Evolutionary conservation across 2,888 invertebrate genomes (phyloP), one percentile per base, ranked within the genome.

Genomic region (Macaria notata): DNA sequence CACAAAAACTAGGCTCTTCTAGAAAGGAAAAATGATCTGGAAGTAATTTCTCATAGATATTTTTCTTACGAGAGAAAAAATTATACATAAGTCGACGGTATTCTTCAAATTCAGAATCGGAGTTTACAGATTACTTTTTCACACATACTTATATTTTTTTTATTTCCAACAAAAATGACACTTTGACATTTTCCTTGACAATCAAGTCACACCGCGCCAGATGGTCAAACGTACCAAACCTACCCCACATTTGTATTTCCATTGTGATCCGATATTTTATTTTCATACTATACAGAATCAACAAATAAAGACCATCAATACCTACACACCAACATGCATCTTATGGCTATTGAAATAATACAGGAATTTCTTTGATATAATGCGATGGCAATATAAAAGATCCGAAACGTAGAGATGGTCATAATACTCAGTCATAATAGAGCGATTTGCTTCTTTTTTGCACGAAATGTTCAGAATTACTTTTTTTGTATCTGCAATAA

Each of bases 191-290:
- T 19, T 19, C 19, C 2, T 19, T 19, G 19, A 19, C 19, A 19
- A 19, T 19, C 19, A 19, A 19, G 2, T 66, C 68, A 75, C 69
- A 73, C 54, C 62, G 69, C 75, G 82, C 80, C 86, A 87, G 86
- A 86, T 87, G 86, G 83, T 69, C 70, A 70, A 72, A 73, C 71
- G 66, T 51, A 33, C 54, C 54, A 49, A 53, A 54, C 78, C 59
- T 61, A 52, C 65, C 78, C 81, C 75, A 78, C 70, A 70, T 68
- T 69, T 69, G 72, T 75, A 73, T 72, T 76, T 72, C 71, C 72
- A 72, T 83, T 80, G 77, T 80, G 70, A 69, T 59, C 65, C 69
- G 70, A 73, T 69, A 72, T 69, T 64, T 66, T 74, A 75, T 75
- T 76, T 74, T 69, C 66, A 59, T 64, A 65, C 68, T 66, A 66